phyloP scores from a whole-genome alignment of 2,888 invertebrate genomes.

The Tetramorium bicarinatum region DNA sequence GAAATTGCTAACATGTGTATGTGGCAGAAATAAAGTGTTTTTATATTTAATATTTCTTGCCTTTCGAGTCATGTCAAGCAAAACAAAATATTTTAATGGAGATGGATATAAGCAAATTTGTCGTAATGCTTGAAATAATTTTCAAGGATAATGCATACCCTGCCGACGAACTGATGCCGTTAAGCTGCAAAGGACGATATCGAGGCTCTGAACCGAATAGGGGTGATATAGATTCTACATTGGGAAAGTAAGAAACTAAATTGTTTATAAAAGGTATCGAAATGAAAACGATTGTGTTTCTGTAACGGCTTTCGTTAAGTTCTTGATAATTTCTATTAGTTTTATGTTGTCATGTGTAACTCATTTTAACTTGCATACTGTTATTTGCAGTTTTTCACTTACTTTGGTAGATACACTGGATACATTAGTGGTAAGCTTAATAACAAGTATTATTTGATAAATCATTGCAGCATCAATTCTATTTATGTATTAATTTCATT shows the following conservation, averaged over 20 bases:
- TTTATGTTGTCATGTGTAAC: conserved; percentile 4
- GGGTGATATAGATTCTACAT: conserved; percentile 98
- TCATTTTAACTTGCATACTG: conserved; percentile 45
- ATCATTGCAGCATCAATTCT: background rate
- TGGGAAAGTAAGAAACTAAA: conserved; percentile 94
- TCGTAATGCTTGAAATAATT: conserved; percentile 16
- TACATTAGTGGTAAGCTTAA: conserved; percentile 91
- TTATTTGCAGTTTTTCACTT: conserved; percentile 94
- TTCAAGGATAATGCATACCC: conserved; percentile 95
- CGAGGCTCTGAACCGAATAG: conserved; percentile 96
- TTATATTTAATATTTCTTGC: background rate
- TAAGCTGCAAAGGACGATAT: conserved; percentile 97
- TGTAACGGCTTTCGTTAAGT: background rate
- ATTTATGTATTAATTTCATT: conserved; percentile 42
- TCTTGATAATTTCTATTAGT: background rate
- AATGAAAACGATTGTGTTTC: background rate
- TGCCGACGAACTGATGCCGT: conserved; percentile 99
- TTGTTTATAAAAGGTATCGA: background rate
- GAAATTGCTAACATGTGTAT: background rate
- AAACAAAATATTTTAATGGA: background rate
- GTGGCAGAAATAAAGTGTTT: background rate
- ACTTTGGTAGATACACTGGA: conserved; percentile 98
- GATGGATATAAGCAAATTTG: background rate
- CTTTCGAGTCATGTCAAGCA: background rate
- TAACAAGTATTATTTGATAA: conserved; percentile 12